Evolutionary conservation across 2,888 invertebrate genomes (phyloP).

Genomic region (Gasteruption jaculator): DNA sequence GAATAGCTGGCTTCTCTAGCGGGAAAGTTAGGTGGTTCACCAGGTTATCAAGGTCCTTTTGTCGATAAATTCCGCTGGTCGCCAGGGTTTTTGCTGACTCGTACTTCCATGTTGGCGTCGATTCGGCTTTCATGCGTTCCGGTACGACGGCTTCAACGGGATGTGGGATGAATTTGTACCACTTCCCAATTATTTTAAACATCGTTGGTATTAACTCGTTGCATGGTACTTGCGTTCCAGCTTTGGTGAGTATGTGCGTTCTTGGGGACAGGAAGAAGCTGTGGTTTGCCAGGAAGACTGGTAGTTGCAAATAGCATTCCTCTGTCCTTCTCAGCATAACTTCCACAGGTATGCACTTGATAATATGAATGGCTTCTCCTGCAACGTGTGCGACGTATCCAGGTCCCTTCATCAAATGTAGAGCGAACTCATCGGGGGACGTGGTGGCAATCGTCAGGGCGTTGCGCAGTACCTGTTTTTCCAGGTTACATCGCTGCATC

Average conservation of each 20-base stretch:
- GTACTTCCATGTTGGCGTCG: conserved; percentile 22
- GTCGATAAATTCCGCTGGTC: conserved; percentile 19
- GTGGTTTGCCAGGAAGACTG: conserved; percentile 18
- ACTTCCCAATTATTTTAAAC: conserved; percentile 22
- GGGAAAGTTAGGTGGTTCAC: conserved; percentile 20
- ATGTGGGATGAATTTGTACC: conserved; percentile 21
- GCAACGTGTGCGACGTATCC: conserved; percentile 28
- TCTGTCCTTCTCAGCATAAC: conserved; percentile 18
- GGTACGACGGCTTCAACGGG: conserved; percentile 14
- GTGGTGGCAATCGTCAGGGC: conserved; percentile 24
- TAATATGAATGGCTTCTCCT: conserved; percentile 29
- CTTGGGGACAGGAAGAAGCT: conserved; percentile 23
- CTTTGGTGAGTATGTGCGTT: conserved; percentile 24
- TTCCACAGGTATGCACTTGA: conserved; percentile 26
- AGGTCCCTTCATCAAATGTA: conserved; percentile 23
- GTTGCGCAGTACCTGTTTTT: conserved; percentile 27
- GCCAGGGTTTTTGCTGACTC: conserved; percentile 16
- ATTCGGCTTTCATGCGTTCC: conserved; percentile 13
- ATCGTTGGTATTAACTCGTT: conserved; percentile 21
- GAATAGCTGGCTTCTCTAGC: conserved; percentile 12
- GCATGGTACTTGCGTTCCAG: conserved; percentile 23
- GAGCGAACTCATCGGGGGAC: conserved; percentile 28
- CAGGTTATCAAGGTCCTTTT: conserved; percentile 15
- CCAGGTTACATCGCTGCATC: conserved; percentile 25
- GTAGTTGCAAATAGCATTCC: conserved; percentile 26